Evolutionary conservation across 2,797 vertebrate genomes (phyloP), one percentile per base, ranked within the genome.

Genomic region (Diplodus puntazzo): DNA sequence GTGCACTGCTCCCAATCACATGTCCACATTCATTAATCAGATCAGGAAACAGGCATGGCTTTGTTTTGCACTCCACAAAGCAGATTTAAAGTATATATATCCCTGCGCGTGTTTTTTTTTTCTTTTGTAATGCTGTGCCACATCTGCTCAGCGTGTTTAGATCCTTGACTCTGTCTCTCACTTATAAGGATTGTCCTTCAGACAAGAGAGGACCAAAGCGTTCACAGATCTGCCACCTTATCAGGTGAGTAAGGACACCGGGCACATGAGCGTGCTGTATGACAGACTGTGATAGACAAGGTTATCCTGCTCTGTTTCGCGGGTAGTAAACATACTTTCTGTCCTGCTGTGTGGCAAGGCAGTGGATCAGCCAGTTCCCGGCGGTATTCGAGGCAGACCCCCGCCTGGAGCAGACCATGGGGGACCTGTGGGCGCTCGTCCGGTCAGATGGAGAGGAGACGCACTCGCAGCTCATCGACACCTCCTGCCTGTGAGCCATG

Each of bases 291-390:
- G 67, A 65, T 73, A 60, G 62, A 82, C 81, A 81, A 61, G 82
- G 77, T 88, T 80, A 39, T 60, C 63, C 72, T 61, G 82, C 84
- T 79, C 63, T 16, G 3, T 77, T 70, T 88, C 4, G 83, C 48
- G 53, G 50, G 79, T 70, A 71, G 85, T 92, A 91, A 93, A 89
- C 85, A 84, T 87, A 65, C 86, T 87, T 75, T 87, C 55, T 88
- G 72, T 90, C 69, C 57, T 78, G 79, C 85, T 80, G 70, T 16
- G 49, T 69, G 72, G 59, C 75, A 93, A 98, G 97, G 91, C 96
- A 96, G 85, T 98, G 97, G 97, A 94, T 96, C 76, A 90, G 87
- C 74, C 95, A 95, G 82, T 96, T 96, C 87, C 95, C 96, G 0
- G 93, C 95, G 1, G 94, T 95, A 14, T 96, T 97, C 54, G 96